Evolutionary conservation across 2,888 invertebrate species (phyloP).

Genomic region (Epinotia ramella): DNA sequence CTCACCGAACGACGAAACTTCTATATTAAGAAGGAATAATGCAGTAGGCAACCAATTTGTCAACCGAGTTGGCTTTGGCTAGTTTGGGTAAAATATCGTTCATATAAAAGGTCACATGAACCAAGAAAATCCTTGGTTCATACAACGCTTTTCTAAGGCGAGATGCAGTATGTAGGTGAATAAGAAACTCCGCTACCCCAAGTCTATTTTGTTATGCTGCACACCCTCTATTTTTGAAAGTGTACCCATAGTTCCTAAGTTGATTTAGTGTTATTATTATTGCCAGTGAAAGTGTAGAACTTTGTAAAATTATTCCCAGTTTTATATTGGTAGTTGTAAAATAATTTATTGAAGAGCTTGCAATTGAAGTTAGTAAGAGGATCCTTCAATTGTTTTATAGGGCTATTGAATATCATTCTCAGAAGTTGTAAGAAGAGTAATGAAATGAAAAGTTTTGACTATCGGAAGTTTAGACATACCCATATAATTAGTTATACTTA

Average conservation of each 20-base stretch:
- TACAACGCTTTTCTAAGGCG: background rate
- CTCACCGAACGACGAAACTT: constrained; percentile 41
- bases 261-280: constrained; percentile 81
- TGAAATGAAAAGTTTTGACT: too few species aligned
- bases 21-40: constrained; percentile 53
- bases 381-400: constrained; percentile 50
- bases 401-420: constrained; percentile 16
- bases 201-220: constrained; percentile 15
- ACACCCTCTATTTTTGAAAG: constrained; percentile 51
- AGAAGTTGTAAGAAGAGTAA: background rate
- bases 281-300: constrained; percentile 70
- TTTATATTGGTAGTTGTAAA: constrained; percentile 65
- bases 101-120: background rate
- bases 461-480: too few species aligned
- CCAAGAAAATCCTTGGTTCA: constrained; percentile 2
- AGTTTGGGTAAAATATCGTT: background rate
- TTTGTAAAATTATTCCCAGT: constrained; percentile 68
- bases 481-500: too few species aligned
- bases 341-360: constrained; percentile 67
- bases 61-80: constrained; percentile 18
- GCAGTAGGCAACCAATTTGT: constrained; percentile 48
- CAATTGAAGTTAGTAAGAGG: constrained; percentile 50
- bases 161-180: background rate
- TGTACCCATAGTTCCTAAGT: constrained; percentile 52
- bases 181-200: background rate